Conservation (phyloP, 2,888 invertebrate species). For the Itoplectis maculator region DNA sequence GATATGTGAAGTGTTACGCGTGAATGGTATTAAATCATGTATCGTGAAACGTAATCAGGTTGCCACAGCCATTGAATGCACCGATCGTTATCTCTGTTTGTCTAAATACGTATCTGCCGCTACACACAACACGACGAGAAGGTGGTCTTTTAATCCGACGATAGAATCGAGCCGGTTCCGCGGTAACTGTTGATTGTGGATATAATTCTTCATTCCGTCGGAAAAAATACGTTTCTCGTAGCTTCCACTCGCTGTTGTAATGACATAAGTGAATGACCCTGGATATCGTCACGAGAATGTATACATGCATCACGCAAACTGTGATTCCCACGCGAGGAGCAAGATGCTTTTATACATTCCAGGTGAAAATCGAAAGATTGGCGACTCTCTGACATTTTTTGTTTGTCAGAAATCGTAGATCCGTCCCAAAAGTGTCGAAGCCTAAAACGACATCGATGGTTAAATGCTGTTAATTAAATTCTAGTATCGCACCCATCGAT, state of each 20-base stretch:
- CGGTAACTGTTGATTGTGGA: background rate
- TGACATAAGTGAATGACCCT: constrained; percentile 34
- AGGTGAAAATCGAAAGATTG: background rate
- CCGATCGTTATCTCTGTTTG: constrained; percentile 23
- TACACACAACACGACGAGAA: background rate
- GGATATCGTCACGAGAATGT: constrained; percentile 7
- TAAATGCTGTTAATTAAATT: too few species aligned
- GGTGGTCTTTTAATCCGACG: background rate
- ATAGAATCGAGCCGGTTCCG: background rate
- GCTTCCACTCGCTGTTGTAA: background rate
- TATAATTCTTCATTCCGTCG: background rate
- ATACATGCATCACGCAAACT: background rate
- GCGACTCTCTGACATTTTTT: too few species aligned
- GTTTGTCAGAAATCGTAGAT: too few species aligned
- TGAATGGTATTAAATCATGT: constrained; percentile 31
- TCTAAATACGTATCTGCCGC: constrained; percentile 30
- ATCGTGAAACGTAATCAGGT: constrained; percentile 19
- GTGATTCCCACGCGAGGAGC: background rate
- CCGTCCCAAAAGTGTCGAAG: too few species aligned
- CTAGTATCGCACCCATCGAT: background rate
- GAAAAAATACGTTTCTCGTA: background rate
- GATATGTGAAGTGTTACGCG: constrained; percentile 24
- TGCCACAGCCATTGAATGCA: background rate
- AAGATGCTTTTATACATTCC: background rate
- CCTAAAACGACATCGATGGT: too few species aligned